Evolutionary conservation across 2,797 vertebrate species (phyloP).

Genomic region (Poecile montanus): DNA sequence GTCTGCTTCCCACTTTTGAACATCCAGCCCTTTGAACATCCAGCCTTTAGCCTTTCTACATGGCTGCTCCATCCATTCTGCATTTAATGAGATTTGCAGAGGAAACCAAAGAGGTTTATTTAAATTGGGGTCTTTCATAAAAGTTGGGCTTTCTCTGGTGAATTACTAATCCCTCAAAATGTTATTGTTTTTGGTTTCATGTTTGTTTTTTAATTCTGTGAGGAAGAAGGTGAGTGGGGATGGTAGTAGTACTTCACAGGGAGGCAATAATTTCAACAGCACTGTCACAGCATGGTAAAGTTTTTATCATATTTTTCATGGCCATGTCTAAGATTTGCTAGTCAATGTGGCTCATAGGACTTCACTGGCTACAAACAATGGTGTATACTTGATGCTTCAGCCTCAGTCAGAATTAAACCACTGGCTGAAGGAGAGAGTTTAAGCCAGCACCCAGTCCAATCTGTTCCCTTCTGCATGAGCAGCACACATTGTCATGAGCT

Average conservation of each 20-base stretch:
- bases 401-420: not conserved
- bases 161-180: not conserved
- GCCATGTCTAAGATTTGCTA: not conserved
- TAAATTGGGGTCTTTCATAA: not conserved
- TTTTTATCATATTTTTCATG: not conserved
- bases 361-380: not conserved
- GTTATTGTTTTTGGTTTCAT: not conserved
- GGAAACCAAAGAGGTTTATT: not conserved
- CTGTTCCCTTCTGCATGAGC: not conserved
- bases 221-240: not conserved
- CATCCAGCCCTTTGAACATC: not conserved
- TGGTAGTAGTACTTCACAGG: not conserved
- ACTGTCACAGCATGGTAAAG: not conserved
- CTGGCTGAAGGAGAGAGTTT: not conserved
- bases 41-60: not conserved
- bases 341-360: not conserved
- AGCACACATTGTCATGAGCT: not conserved
- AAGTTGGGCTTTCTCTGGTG: not conserved
- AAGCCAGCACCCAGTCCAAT: not conserved
- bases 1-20: not conserved
- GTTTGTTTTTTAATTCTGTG: not conserved
- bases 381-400: not conserved
- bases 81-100: not conserved
- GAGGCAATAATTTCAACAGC: not conserved
- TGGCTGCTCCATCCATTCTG: not conserved